A percentile compares a stretch with the other conserved stretches of the same genome.
Evolutionary conservation across 2,113 vertebrate genomes (phyloP).

Genomic region (Tenrec ecaudatus): DNA sequence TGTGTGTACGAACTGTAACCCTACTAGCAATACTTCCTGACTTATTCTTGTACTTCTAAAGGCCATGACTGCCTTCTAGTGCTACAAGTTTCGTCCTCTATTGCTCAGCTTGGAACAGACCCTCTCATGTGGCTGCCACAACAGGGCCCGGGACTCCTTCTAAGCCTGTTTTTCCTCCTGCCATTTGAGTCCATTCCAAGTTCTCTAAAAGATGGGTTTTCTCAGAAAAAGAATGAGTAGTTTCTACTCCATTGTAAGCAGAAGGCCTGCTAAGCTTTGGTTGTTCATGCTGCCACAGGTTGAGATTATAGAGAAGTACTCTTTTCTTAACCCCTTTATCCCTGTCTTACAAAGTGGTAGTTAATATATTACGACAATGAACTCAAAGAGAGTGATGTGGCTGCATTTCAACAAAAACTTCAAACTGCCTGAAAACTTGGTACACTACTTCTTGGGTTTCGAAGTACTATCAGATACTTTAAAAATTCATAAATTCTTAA

Average conservation of each 20-base stretch:
- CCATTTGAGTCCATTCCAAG: not conserved
- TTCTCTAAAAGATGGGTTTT: not conserved
- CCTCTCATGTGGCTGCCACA: not conserved
- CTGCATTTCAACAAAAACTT: not conserved
- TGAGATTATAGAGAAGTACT: too few relatives aligned
- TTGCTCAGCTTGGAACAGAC: not conserved
- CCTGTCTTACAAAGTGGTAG: too few relatives aligned
- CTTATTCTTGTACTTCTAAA: not conserved
- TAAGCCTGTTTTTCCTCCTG: not conserved
- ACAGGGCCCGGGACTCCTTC: not conserved
- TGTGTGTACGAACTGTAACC: too few relatives aligned
- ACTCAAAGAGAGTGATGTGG: not conserved
- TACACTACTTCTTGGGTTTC: not conserved
- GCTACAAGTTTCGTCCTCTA: not conserved
- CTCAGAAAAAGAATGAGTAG: not conserved
- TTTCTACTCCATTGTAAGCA: not conserved
- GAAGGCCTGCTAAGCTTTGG: too few relatives aligned
- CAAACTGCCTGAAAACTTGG: not conserved
- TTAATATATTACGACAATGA: not conserved
- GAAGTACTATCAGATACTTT: not conserved
- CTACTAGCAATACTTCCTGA: too few relatives aligned
- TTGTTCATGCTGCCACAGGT: too few relatives aligned
- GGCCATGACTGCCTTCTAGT: not conserved
- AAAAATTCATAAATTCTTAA: constrained; percentile 8
- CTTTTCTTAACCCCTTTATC: too few relatives aligned